Percentiles rank a stretch among this genome's conserved stretches.
phyloP scores from a whole-genome alignment of 2,797 vertebrate genomes.

The Myiotriccus ornatus region DNA sequence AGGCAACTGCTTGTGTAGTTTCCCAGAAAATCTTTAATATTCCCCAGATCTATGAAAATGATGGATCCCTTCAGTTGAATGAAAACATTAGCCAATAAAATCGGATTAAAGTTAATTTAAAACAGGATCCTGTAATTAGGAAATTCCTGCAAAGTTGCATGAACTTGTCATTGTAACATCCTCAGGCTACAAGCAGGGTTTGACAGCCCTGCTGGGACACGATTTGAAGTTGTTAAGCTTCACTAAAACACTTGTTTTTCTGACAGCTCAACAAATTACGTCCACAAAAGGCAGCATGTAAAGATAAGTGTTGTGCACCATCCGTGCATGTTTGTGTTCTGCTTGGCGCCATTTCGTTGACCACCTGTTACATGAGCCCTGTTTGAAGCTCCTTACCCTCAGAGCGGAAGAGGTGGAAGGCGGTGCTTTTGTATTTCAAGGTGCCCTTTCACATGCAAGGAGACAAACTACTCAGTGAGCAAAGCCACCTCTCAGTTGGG shows the following conservation, averaged over 20 bases:
- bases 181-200: not conserved
- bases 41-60: constrained; percentile 4
- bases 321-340: not conserved
- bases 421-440: not conserved
- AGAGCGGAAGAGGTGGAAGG: not conserved
- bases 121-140: constrained; percentile 57
- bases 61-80: constrained; percentile 30
- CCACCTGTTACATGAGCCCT: not conserved
- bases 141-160: constrained; percentile 59
- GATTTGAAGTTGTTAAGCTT: constrained; percentile 17
- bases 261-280: not conserved
- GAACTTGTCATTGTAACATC: constrained; percentile 53
- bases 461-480: not conserved
- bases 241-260: constrained; percentile 15
- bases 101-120: constrained; percentile 60
- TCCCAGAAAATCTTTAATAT: not conserved
- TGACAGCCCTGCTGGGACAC: constrained; percentile 31
- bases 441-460: not conserved
- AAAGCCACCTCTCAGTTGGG: not conserved
- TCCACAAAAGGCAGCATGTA: not conserved
- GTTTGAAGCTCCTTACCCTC: not conserved
- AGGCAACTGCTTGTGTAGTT: not conserved
- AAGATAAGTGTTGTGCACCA: not conserved
- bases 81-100: constrained; percentile 43
- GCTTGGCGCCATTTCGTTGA: not conserved